These are phyloP conservation scores for Engraulis encrasicolus DNA, from an alignment of 2,113 vertebrate species.

Conservation along the genomic window DNA sequence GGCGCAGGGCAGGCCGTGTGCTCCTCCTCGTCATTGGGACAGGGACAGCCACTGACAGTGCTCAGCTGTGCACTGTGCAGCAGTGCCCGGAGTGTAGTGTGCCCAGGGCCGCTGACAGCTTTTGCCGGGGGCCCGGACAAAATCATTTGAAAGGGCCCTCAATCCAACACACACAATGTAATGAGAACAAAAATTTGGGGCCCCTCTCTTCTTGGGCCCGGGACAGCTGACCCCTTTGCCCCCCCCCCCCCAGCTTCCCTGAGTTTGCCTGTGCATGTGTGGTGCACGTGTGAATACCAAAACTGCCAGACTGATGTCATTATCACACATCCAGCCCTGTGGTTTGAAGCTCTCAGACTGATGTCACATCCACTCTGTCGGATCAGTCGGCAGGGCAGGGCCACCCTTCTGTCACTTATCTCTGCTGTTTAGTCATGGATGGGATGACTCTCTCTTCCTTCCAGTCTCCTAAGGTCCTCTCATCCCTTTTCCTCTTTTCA, in stretches of 20 bases:
- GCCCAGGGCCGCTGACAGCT: no score
- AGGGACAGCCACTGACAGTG: neutral
- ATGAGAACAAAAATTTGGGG: no score
- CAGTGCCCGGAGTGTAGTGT: neutral
- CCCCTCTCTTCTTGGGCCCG: no score
- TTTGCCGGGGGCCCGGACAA: no score
- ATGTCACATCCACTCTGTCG: neutral
- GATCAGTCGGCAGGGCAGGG: neutral
- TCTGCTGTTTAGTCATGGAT: neutral
- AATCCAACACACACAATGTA: no score
- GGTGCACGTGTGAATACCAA: neutral
- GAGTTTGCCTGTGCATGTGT: no score
- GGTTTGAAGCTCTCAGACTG: neutral
- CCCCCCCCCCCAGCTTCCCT: no score
- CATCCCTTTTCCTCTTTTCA: neutral
- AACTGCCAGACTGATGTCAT: slow-evolving; percentile 17
- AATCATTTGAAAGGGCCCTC: no score
- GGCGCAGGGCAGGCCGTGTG: neutral
- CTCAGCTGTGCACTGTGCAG: neutral
- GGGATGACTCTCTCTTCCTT: neutral
- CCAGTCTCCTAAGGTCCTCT: no score
- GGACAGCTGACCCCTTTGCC: no score
- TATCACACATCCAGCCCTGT: neutral
- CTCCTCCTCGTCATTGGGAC: neutral
- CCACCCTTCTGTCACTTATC: neutral